Percentiles rank a stretch among this genome's conserved stretches.
Evolutionary conservation across 2,797 vertebrate genomes (phyloP).

Genomic region (Odontamblyopus lacepedii): DNA sequence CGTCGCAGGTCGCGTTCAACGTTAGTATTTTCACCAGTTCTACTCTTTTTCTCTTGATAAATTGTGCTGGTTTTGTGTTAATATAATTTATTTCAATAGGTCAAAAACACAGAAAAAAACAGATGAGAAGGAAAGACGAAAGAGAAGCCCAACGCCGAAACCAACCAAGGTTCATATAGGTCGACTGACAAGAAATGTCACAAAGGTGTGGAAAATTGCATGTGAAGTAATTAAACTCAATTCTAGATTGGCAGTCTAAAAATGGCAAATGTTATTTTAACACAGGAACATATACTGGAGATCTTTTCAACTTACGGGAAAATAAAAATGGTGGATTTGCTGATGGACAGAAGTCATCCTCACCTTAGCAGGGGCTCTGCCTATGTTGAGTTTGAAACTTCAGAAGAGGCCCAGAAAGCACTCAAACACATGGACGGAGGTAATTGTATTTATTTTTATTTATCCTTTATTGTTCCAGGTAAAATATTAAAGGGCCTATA

Average conservation of each 20-base stretch:
- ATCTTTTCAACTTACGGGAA: slow-evolving; percentile 95
- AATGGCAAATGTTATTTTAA: slow-evolving; percentile 3
- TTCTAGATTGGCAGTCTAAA: not conserved
- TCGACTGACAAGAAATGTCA: slow-evolving; percentile 93
- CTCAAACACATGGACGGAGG: slow-evolving; percentile 97
- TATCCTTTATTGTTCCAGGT: no score
- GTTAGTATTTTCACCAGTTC: slow-evolving; percentile 65
- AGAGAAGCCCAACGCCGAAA: slow-evolving; percentile 91
- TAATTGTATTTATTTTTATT: slow-evolving; percentile 38
- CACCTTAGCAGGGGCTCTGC: slow-evolving; percentile 90
- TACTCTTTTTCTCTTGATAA: not conserved
- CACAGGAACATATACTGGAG: slow-evolving; percentile 93
- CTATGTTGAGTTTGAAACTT: slow-evolving; percentile 92
- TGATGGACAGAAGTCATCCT: slow-evolving; percentile 85
- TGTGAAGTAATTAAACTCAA: not conserved
- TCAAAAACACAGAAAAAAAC: slow-evolving; percentile 93
- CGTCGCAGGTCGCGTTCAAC: slow-evolving; percentile 91
- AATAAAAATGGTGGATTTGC: slow-evolving; percentile 95
- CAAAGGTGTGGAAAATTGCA: slow-evolving; percentile 80
- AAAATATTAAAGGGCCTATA: no score
- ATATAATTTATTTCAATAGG: slow-evolving; percentile 53
- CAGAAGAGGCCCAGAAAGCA: slow-evolving; percentile 92
- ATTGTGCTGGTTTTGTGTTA: not conserved
- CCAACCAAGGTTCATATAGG: slow-evolving; percentile 95
- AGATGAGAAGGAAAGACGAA: slow-evolving; percentile 93